These are phyloP conservation scores for Fratercula arctica DNA, from an alignment of 2,797 vertebrate genomes.

Conservation along the genomic window DNA sequence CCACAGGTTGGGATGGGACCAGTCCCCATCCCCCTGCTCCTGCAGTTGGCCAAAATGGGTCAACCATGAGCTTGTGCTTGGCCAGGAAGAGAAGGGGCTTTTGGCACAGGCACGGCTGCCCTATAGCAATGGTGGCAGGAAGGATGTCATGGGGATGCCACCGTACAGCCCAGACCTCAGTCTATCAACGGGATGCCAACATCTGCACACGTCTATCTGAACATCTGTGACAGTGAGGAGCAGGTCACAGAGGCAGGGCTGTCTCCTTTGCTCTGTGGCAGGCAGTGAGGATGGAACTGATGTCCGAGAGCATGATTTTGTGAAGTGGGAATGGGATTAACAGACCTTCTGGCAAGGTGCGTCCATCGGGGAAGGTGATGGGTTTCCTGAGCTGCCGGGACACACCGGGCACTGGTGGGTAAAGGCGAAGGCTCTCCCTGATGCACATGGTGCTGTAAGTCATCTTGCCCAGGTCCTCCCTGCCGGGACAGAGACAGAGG, in stretches of 20 bases:
- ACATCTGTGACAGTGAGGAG: not conserved
- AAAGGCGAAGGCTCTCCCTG: conserved; percentile 87
- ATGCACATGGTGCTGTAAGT: conserved; percentile 94
- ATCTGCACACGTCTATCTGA: not conserved
- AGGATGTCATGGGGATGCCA: not conserved
- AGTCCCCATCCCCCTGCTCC: accelerated
- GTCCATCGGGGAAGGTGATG: conserved; percentile 76
- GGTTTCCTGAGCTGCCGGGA: conserved; percentile 82
- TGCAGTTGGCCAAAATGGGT: not conserved
- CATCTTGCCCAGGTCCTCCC: conserved; percentile 88
- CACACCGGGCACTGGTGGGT: conserved; percentile 79
- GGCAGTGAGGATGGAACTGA: not conserved
- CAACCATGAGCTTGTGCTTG: not conserved
- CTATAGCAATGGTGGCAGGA: not conserved
- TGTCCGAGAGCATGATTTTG: not conserved
- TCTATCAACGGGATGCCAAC: not conserved
- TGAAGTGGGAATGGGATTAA: not conserved
- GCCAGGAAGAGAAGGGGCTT: not conserved
- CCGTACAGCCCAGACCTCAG: not conserved
- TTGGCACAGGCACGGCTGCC: not conserved
- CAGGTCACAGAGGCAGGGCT: not conserved
- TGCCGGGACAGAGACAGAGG: conserved; percentile 35
- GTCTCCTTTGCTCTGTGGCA: not conserved
- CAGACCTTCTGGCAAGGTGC: conserved; percentile 83
- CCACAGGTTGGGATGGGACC: not conserved